Base-by-base conservation (phyloP, 35 echinoderm and acorn worm species). In the Ophioderma brevispina region DNA sequence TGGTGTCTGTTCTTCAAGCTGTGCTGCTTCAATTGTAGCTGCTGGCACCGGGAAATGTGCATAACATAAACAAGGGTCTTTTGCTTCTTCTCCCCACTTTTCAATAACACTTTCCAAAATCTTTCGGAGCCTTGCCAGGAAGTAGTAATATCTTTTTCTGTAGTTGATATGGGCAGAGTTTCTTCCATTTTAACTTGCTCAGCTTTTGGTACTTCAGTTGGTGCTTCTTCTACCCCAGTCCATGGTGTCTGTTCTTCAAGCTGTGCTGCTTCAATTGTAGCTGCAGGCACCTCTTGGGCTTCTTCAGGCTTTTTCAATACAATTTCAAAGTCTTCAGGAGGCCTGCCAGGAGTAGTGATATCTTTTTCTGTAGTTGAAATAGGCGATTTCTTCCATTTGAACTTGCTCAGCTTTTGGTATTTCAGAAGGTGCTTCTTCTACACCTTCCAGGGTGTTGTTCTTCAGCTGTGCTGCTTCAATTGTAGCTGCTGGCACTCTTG, bases 211-310 rank as follows among this genome's bases (percentile, higher is more conserved):
- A 80, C 31, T 64, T 86, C 6, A 41, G 37, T 18, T 31, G 70
- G 55, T 11, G 32, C 83, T 39, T 40, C 38, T 55, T 80, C 76
- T 38, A 43, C 34, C 36, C 19, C 42, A 32, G 76, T 77, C 76
- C 41, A 41, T 19, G 90, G 38, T 41, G 84, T n/a, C 36, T 78
- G 40, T 21, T 86, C 90, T 37, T 84, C 82, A 21, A 17, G 84
- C 40, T 85, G 37, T 28, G 75, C 37, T 38, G 37, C 30, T 86
- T 50, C 46, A 63, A 39, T 38, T 0, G 39, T 33, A 0, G 70
- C 13, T 10, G 63, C 38, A 39, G 85, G 0, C 28, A 78, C 55
- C 39, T 78, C 76, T 2, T 40, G 3, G 18, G 39, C 85, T 23
- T 25, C 85, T 25, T 76, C 64, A 55, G 35, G 32, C 59, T 87